Conservation (phyloP, 2,113 vertebrate species). For the Casuarius casuarius region DNA sequence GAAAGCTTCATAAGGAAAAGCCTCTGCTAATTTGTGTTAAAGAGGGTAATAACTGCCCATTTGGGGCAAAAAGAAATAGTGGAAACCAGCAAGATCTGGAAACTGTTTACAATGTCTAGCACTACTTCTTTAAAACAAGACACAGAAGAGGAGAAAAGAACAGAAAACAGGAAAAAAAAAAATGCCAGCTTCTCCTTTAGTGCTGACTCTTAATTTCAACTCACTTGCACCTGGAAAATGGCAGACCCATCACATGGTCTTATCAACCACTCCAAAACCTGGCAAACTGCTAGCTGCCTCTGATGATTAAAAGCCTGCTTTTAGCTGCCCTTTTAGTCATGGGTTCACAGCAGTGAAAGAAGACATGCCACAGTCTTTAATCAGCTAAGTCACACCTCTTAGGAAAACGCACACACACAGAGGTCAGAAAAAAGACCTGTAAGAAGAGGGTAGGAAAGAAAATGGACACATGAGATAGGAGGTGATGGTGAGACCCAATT, state of each 20-base stretch:
- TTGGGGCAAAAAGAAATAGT: neutral
- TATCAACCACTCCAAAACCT: constrained; percentile 61
- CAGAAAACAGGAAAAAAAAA: neutral
- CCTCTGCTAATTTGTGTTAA: neutral
- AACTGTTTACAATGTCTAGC: neutral
- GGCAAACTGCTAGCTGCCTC: neutral
- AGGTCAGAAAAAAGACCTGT: constrained; percentile 43
- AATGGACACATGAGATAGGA: constrained; percentile 30
- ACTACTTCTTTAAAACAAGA: neutral
- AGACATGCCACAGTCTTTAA: constrained; percentile 8
- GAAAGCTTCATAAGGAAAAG: neutral
- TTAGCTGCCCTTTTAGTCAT: constrained; percentile 63
- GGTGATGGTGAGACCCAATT: neutral
- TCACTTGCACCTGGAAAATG: constrained; percentile 6
- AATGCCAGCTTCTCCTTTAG: neutral
- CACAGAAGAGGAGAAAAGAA: neutral
- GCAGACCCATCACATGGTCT: neutral
- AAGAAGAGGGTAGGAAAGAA: neutral
- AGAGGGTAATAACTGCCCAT: neutral
- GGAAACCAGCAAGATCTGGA: neutral
- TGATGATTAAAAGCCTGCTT: constrained; percentile 47
- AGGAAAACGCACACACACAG: neutral
- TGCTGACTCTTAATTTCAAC: neutral
- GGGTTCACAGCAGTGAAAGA: neutral
- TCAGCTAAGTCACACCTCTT: constrained; percentile 42